Evolutionary conservation across 2,888 invertebrate genomes (phyloP).

Genomic region (Celastrina argiolus): DNA sequence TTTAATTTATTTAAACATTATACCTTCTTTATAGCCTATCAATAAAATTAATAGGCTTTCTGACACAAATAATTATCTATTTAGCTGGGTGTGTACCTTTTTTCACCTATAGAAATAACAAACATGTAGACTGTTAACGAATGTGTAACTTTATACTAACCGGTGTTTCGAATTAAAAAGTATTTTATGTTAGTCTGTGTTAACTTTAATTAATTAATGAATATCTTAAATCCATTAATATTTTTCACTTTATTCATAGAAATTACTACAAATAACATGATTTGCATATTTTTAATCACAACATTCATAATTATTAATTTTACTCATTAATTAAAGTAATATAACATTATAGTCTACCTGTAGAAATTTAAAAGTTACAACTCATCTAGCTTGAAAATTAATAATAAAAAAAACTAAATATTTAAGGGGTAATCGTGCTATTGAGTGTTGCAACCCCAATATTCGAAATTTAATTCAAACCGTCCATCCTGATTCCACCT

Average conservation of each 20-base stretch:
- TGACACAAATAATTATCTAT: neutral
- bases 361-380: too few relatives aligned
- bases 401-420: neutral
- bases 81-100: neutral
- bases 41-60: slow-evolving; percentile 4
- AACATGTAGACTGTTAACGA: too few relatives aligned
- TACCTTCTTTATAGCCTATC: neutral
- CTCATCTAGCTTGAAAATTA: neutral
- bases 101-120: neutral
- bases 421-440: slow-evolving; percentile 19
- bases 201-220: neutral
- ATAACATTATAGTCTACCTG: too few relatives aligned
- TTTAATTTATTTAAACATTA: slow-evolving; percentile 8
- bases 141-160: too few relatives aligned
- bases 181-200: neutral
- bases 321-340: too few relatives aligned
- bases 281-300: neutral
- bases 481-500: slow-evolving; percentile 53
- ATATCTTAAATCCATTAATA: neutral
- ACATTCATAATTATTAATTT: too few relatives aligned
- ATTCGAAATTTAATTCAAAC: slow-evolving; percentile 65
- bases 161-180: neutral
- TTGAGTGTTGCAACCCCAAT: slow-evolving; percentile 47
- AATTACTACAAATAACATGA: neutral
- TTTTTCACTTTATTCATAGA: neutral